Conservation (phyloP, 35 echinoderm and acorn worm genomes). For the Holothuria glaberrima region DNA sequence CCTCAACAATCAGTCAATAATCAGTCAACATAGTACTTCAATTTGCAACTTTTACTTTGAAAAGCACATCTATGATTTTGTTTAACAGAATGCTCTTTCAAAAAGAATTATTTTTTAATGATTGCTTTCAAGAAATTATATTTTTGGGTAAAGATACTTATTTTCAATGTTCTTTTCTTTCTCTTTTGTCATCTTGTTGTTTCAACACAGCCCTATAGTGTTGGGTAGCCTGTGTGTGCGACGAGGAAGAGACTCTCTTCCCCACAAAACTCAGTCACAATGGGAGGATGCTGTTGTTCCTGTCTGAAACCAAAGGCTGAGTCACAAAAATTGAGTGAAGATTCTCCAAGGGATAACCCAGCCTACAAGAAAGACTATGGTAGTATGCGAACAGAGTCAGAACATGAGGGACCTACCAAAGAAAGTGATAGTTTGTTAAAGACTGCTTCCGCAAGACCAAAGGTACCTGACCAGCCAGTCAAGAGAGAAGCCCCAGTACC, state of each 20-base stretch:
- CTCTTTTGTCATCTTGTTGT: too few relatives aligned
- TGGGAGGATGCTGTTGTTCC: slow-evolving; percentile 13
- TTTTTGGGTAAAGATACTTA: too few relatives aligned
- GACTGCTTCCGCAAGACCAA: background rate
- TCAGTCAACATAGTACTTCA: too few relatives aligned
- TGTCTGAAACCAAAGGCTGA: slow-evolving; percentile 8
- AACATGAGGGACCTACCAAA: background rate
- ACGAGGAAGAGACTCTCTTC: background rate
- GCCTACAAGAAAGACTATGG: background rate
- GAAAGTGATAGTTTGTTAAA: slow-evolving; percentile 7
- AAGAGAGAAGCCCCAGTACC: background rate
- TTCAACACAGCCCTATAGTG: too few relatives aligned
- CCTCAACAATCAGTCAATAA: too few relatives aligned
- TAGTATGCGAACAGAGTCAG: slow-evolving; percentile 6
- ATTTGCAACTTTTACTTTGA: too few relatives aligned
- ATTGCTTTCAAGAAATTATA: too few relatives aligned
- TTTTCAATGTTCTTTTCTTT: too few relatives aligned
- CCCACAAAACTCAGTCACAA: background rate
- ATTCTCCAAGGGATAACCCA: background rate
- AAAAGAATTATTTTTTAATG: too few relatives aligned
- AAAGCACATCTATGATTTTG: too few relatives aligned
- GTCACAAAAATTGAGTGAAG: background rate
- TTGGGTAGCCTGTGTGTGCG: too few relatives aligned
- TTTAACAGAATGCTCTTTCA: too few relatives aligned
- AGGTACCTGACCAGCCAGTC: background rate